A percentile compares a stretch with the other conserved stretches of the same genome.
Evolutionary conservation across 2,888 invertebrate species (phyloP).

Genomic region (Antheraea yamamai): DNA sequence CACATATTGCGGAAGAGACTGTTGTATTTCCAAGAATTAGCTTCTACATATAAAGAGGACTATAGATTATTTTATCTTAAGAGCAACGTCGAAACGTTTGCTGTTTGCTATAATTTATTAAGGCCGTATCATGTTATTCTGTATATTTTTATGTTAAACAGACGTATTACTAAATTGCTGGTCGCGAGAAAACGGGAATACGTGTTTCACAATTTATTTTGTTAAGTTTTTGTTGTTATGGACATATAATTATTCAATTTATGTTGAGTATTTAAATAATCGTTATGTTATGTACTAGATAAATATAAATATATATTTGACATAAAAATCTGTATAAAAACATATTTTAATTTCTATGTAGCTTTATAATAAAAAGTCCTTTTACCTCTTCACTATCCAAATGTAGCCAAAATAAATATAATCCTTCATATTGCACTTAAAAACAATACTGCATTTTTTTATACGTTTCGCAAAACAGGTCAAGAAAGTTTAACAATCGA

Average conservation of each 20-base stretch:
- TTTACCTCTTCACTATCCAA: slow-evolving; percentile 4
- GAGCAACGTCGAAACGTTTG: slow-evolving; percentile 38
- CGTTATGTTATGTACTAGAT: no score
- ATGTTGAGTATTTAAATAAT: neutral
- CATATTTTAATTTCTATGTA: neutral
- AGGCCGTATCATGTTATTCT: neutral
- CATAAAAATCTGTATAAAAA: neutral
- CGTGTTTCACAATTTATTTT: neutral
- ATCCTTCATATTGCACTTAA: slow-evolving; percentile 12
- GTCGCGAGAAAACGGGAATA: neutral
- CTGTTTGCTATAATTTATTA: slow-evolving; percentile 22
- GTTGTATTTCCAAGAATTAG: neutral
- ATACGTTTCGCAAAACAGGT: slow-evolving; percentile 35
- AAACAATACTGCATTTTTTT: slow-evolving; percentile 31
- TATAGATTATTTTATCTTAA: slow-evolving; percentile 45
- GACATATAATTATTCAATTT: neutral
- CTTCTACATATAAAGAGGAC: slow-evolving; percentile 19
- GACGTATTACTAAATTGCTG: slow-evolving; percentile 5
- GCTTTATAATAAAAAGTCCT: neutral
- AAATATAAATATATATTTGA: neutral
- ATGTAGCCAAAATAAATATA: slow-evolving; percentile 16
- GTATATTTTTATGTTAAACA: slow-evolving; percentile 10
- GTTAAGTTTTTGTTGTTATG: neutral
- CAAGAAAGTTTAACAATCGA: slow-evolving; percentile 55
- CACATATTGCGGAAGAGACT: neutral